Percentiles rank a stretch among this genome's conserved stretches.
Conservation (phyloP, 2,113 vertebrate genomes). For the Sturnus vulgaris region DNA sequence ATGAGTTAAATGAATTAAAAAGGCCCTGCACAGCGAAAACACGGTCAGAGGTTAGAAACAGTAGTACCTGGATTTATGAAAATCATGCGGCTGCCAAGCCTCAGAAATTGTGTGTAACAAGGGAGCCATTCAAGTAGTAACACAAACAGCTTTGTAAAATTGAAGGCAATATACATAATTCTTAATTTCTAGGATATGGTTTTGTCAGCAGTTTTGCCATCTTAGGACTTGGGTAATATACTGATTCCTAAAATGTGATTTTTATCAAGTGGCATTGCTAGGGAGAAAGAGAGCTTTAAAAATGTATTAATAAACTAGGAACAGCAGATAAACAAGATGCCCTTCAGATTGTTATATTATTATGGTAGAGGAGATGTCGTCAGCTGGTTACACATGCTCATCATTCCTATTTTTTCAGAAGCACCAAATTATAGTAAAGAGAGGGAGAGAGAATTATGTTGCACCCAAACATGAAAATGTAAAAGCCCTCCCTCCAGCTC, state of each 20-base stretch:
- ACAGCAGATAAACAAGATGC: neutral
- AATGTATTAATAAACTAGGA: neutral
- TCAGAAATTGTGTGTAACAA: conserved; percentile 66
- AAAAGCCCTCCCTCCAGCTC: neutral
- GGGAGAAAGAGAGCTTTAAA: neutral
- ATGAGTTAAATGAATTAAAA: conserved; percentile 75
- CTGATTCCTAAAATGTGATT: conserved; percentile 5
- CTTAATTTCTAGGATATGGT: conserved; percentile 65
- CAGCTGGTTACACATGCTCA: neutral
- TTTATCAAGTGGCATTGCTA: neutral
- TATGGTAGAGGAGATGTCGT: neutral
- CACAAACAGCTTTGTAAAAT: conserved; percentile 69
- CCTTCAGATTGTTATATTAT: neutral
- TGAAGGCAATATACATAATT: conserved; percentile 69
- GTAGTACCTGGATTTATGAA: conserved; percentile 70
- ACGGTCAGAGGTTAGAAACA: conserved; percentile 71
- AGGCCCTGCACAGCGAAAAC: conserved; percentile 57
- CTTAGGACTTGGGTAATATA: conserved; percentile 30
- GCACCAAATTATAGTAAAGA: neutral
- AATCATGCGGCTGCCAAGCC: conserved; percentile 58
- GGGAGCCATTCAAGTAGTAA: conserved; percentile 66
- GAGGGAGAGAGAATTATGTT: neutral
- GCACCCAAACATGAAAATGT: neutral
- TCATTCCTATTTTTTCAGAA: neutral
- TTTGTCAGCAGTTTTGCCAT: conserved; percentile 62